Evolutionary conservation across 2,797 vertebrate genomes (phyloP).

Genomic region (Macroramphosus scolopax): DNA sequence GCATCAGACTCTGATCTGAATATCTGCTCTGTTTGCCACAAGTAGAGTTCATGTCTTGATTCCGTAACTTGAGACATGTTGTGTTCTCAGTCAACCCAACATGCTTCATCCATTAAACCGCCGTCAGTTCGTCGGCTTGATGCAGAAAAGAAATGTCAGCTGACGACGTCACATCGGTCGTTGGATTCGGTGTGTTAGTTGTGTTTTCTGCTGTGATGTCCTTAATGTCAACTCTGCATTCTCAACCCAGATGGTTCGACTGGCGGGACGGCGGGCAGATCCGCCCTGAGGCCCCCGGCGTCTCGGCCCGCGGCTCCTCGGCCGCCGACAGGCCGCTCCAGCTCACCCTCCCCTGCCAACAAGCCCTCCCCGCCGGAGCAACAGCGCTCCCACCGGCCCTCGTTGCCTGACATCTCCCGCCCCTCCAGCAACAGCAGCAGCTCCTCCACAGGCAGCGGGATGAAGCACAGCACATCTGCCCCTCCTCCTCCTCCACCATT

Average conservation of each 20-base stretch:
- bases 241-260: slow-evolving; percentile 75
- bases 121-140: no score
- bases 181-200: no score
- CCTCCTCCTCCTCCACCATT: slow-evolving; percentile 79
- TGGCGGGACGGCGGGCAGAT: slow-evolving; percentile 79
- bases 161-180: no score
- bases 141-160: no score
- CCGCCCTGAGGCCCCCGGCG: slow-evolving; percentile 81
- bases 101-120: no score
- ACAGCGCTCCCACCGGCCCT: slow-evolving; percentile 85
- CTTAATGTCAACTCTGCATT: slow-evolving; percentile 1
- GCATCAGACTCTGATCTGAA: no score
- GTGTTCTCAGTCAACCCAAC: no score
- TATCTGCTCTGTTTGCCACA: no score
- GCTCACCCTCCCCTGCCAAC: slow-evolving; percentile 48
- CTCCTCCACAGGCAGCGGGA: slow-evolving; percentile 61
- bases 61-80: no score
- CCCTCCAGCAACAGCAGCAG: slow-evolving; percentile 62
- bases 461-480: slow-evolving; percentile 76
- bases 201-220: background rate
- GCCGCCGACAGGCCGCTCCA: slow-evolving; percentile 66
- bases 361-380: slow-evolving; percentile 77
- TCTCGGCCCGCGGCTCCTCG: slow-evolving; percentile 83
- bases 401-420: slow-evolving; percentile 87
- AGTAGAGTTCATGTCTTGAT: no score